Base-by-base conservation (phyloP, 2,888 invertebrate genomes). In the Branchinecta sandiegonensis region DNA sequence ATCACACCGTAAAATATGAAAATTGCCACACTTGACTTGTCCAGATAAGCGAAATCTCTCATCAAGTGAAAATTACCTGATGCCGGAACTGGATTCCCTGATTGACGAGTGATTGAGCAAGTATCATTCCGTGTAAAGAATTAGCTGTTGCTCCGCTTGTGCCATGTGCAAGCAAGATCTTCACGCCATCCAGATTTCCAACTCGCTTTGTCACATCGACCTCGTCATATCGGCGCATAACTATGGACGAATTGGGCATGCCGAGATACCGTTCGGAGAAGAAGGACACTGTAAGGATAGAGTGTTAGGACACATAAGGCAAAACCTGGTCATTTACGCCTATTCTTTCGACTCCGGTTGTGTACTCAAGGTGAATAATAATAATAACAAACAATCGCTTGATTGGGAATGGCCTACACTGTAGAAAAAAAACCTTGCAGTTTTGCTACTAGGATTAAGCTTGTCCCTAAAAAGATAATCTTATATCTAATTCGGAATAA, bases 241-340 rank as follows among this genome's bases (percentile, higher is more conserved):
- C 85, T 74, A 86, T 86, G 2, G 83, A 81, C 56, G 83, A 83
- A 68, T 82, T 80, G 5, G 82, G 81, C n/a, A 80, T 76, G 1
- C 92, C 91, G 82, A 91, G 85, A 79, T 90, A 92, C 56, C 92
- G 84, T 80, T 95, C 94, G 70, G 93, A 88, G 80, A 90, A 94
- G 74, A 87, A 90, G 8, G 94, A 89, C 79, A 89, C 90, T 90
- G 77, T 47, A 78, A 77, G 69, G 69, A 63, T 56, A 71, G 70
- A 69, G 66, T 50, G 7, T 37, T 66, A 17, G 47, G 66, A 5
- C 37, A 37, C 0, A 37, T 23, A 23, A 23, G 23, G 23, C 23
- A 23, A 23, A 23, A 23, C 23, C 3, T 23, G 23, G 23, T 2
- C 23, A 23, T 23, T 23, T 23, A 23, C 23, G 23, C 23, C 23